Percentiles rank a stretch among this genome's conserved stretches.
Evolutionary conservation across 2,113 vertebrate genomes (phyloP).

Genomic region (Eubucco bourcierii): DNA sequence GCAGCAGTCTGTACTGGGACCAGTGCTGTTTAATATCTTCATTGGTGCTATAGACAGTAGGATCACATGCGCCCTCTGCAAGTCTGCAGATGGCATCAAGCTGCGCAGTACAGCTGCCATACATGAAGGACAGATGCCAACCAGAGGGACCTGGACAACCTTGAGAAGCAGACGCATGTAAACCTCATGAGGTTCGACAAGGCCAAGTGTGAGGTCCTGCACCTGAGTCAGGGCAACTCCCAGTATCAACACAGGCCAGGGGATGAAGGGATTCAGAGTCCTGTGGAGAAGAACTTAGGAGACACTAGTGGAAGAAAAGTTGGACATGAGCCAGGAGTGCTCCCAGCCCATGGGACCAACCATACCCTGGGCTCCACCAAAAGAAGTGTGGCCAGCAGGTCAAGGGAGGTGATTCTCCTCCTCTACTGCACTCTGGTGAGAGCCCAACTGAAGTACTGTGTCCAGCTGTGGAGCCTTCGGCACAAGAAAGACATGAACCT

Average conservation of each 20-base stretch:
- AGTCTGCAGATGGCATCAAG: background rate
- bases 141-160: background rate
- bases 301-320: background rate
- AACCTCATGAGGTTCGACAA: background rate
- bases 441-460: background rate
- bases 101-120: fast-evolving
- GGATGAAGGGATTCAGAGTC: background rate
- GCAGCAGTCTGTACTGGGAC: background rate
- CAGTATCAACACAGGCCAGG: background rate
- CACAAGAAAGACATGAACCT: no score
- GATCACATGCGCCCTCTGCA: background rate
- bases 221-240: fast-evolving
- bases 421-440: background rate
- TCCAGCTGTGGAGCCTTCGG: no score
- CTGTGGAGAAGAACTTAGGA: background rate
- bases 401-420: background rate
- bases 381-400: fast-evolving
- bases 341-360: background rate
- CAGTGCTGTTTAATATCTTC: background rate
- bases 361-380: background rate
- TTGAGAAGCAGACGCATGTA: fast-evolving
- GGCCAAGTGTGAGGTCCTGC: background rate
- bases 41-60: background rate
- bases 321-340: fast-evolving
- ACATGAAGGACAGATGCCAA: background rate